Conservation (phyloP, 2,888 invertebrate genomes). For the Pyrochroa serraticornis region DNA sequence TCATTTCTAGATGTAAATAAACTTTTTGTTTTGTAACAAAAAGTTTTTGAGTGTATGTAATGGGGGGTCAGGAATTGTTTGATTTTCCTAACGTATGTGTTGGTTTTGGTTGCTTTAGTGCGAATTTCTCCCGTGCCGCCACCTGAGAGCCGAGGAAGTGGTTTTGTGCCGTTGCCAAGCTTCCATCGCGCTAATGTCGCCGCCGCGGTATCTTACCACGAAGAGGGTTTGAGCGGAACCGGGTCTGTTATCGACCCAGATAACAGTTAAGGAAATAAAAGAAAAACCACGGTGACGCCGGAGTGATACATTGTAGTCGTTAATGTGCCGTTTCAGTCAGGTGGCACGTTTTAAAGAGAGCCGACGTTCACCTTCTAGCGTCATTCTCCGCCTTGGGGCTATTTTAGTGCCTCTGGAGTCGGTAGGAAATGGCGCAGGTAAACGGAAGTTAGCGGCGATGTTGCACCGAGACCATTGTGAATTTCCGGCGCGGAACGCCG, state of each 20-base stretch:
- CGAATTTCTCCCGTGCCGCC: neutral
- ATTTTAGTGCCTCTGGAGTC: conserved; percentile 11
- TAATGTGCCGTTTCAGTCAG: neutral
- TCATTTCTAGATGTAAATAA: too few relatives aligned
- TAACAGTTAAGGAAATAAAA: neutral
- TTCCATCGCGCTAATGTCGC: neutral
- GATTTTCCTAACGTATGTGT: neutral
- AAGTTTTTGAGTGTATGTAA: too few relatives aligned
- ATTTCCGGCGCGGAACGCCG: conserved; percentile 37
- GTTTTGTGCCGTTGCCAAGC: neutral
- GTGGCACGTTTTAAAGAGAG: conserved; percentile 1
- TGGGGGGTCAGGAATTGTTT: too few relatives aligned
- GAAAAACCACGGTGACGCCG: conserved; percentile 1
- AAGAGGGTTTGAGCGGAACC: neutral
- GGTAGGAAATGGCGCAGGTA: conserved; percentile 36
- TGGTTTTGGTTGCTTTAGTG: neutral
- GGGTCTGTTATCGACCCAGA: neutral
- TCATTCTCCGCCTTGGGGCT: too few relatives aligned
- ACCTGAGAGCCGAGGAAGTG: neutral
- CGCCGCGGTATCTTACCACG: neutral
- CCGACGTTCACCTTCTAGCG: too few relatives aligned
- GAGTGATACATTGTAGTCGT: neutral
- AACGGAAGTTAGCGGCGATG: conserved; percentile 36
- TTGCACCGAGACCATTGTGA: conserved; percentile 34
- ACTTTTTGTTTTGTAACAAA: too few relatives aligned